Conservation (phyloP, 2,113 vertebrate species). For the Glaucidium brasilianum region DNA sequence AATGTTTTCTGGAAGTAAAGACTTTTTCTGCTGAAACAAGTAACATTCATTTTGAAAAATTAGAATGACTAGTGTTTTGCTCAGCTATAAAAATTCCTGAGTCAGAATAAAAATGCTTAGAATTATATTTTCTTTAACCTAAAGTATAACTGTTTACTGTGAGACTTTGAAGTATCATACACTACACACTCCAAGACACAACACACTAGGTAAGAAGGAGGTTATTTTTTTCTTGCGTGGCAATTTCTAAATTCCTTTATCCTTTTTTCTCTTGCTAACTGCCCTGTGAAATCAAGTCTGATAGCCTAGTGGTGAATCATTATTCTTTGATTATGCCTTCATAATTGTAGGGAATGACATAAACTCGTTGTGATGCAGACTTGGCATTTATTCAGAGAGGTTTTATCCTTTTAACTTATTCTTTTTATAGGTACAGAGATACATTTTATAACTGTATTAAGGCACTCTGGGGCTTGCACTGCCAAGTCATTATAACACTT, state of each 20-base stretch:
- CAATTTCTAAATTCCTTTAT: not conserved
- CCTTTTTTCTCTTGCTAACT: not conserved
- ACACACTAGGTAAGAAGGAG: not conserved
- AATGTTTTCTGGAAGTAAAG: not conserved
- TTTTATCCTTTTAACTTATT: conserved; percentile 7
- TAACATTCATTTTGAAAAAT: not conserved
- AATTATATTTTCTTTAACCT: not conserved
- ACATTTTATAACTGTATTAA: not conserved
- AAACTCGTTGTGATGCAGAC: not conserved
- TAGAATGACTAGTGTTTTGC: not conserved
- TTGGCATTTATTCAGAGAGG: conserved; percentile 18
- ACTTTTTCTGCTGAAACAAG: not conserved
- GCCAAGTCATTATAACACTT: not conserved
- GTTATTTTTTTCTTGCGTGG: not conserved
- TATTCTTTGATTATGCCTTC: not conserved
- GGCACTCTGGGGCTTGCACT: not conserved
- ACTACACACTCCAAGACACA: not conserved
- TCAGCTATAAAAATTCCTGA: not conserved
- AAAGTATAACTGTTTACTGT: not conserved
- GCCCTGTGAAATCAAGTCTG: not conserved
- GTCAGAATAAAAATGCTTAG: not conserved
- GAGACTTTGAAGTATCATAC: not conserved
- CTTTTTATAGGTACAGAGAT: conserved; percentile 15
- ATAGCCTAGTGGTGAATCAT: conserved; percentile 23
- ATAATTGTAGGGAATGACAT: not conserved